Base-by-base conservation (phyloP, 1,140 invertebrate species). In the Lerema accius region DNA sequence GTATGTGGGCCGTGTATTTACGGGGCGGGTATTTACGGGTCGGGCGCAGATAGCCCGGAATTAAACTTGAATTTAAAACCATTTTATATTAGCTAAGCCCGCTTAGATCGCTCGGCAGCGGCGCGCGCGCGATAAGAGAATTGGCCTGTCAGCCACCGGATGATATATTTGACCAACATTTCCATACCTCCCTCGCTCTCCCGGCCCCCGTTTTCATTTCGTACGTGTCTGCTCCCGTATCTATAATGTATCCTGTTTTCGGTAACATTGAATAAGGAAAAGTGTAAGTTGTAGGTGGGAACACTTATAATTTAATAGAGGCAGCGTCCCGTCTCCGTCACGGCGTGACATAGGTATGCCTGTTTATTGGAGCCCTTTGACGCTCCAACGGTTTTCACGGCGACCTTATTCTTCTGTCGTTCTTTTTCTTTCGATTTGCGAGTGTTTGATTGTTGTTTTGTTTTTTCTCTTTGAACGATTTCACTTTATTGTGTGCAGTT, bases 151-250 rank as follows among this genome's bases (percentile, higher is more conserved):
- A 95, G 94, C 93, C 93, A 71, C 93, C 89, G 94, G 94, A 95
- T 95, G 94, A 95, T 95, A 95, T 95, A 95, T 95, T 95, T 95
- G 94, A 94, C 94, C 94, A 95, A 94, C 94, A 95, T 95, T 95
- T 95, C 94, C 94, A 95, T 95, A 94, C 92, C 92, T 82, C 86
- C 86, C 84, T 81, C 76, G 80, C 77, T 71, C 73, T 78, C 70
- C 80, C 72, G 71, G 73, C 81, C 82, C 85, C 84, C 84, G 82
- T 90, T 89, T 88, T 87, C 85, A 90, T 90, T 90, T 88, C 84
- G 84, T 89, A 88, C 82, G 85, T 91, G 89, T 90, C 85, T 87
- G 88, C 79, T 77, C 71, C 73, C 75, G 73, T 83, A 83, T 83
- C 83, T 85, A 82, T 88, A 83, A 87, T 84, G 82, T 85, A 83